Evolutionary conservation across 2,113 vertebrate species (phyloP).

Genomic region (Corythaeola cristata): DNA sequence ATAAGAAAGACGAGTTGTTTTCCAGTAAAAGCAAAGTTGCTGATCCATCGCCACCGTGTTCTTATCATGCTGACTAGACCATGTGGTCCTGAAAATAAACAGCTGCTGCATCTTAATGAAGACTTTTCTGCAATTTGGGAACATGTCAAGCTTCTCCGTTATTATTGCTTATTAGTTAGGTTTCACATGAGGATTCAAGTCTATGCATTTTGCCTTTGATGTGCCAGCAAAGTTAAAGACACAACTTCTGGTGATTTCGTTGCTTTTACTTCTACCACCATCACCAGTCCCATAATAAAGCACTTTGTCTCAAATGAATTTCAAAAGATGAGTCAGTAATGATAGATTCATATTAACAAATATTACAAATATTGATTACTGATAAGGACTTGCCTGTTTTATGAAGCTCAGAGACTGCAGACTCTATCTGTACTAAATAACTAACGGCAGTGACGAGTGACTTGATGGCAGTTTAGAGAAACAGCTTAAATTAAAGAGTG

Average conservation of each 20-base stretch:
- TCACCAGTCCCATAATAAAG: background rate
- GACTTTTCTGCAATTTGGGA: background rate
- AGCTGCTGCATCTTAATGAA: conserved; percentile 43
- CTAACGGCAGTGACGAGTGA: background rate
- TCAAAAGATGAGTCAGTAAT: background rate
- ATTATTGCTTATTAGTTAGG: background rate
- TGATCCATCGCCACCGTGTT: background rate
- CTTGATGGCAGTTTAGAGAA: background rate
- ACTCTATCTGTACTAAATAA: background rate
- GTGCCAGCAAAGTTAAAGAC: background rate
- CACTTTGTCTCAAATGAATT: conserved; percentile 7
- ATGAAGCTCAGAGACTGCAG: conserved; percentile 2
- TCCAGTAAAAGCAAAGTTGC: conserved; percentile 30
- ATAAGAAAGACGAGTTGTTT: background rate
- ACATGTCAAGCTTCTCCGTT: background rate
- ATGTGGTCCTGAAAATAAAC: conserved; percentile 33
- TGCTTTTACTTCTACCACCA: background rate
- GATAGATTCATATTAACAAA: conserved; percentile 42
- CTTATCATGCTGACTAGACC: conserved; percentile 31
- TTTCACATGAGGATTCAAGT: background rate
- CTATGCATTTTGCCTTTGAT: background rate
- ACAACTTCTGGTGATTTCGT: background rate
- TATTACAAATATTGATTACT: conserved; percentile 47
- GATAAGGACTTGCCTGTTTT: conserved; percentile 10
- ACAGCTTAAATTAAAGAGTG: background rate